phyloP scores from a whole-genome alignment of 2,797 vertebrate genomes.

The Tapera naevia region DNA sequence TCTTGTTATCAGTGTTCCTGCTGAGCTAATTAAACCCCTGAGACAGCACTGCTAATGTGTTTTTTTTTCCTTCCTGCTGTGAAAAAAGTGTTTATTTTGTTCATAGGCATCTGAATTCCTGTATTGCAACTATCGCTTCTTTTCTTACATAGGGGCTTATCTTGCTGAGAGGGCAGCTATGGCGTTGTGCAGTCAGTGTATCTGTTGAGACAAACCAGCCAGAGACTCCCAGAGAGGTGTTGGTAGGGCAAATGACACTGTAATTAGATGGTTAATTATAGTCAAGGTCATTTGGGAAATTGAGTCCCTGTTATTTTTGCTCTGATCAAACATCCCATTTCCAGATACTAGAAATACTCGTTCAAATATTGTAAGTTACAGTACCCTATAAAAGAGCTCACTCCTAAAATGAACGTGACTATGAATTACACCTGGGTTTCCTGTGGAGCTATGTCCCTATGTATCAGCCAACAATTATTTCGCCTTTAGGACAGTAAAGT shows the following conservation, averaged over 20 bases:
- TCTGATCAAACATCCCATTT: not conserved
- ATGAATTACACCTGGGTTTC: not conserved
- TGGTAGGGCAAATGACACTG: not conserved
- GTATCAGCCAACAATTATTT: not conserved
- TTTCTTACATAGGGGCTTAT: not conserved
- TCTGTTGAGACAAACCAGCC: conserved; percentile 8
- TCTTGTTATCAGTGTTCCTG: not conserved
- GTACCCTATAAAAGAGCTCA: not conserved
- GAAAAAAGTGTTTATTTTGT: not conserved
- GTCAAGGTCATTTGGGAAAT: not conserved
- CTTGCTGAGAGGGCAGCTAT: not conserved
- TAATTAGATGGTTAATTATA: conserved; percentile 44
- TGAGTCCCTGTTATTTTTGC: not conserved
- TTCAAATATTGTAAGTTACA: not conserved
- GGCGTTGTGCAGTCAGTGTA: not conserved
- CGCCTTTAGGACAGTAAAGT: not conserved
- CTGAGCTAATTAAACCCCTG: conserved; percentile 11
- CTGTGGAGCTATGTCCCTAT: not conserved
- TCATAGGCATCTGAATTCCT: not conserved
- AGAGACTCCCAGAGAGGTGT: not conserved
- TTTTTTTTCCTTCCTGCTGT: not conserved
- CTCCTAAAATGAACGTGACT: not conserved
- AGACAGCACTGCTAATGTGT: not conserved
- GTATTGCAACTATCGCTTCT: not conserved
- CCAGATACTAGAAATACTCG: not conserved